Conservation (phyloP, 64 coral and sea anemone species). For the Anthopleura sola region DNA sequence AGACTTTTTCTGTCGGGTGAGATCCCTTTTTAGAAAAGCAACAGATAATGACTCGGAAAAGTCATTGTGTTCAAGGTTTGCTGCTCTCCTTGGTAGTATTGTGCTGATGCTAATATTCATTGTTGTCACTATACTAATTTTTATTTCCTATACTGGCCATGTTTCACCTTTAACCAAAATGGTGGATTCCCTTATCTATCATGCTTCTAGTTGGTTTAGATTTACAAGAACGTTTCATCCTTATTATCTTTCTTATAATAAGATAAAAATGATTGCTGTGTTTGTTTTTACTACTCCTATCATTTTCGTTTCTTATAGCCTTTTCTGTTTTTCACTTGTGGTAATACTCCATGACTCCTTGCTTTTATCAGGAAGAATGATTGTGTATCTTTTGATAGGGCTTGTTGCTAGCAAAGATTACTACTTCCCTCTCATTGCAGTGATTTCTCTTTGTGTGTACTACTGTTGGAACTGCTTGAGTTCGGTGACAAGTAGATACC, state of each 20-base stretch:
- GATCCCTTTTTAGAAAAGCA: background rate
- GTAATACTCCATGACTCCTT: too few relatives aligned
- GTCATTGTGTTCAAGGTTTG: background rate
- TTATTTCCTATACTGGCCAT: background rate
- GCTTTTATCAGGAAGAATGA: background rate
- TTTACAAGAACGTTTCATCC: too few relatives aligned
- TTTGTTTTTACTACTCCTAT: too few relatives aligned
- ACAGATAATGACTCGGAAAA: background rate
- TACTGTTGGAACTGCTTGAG: background rate
- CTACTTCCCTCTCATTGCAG: background rate
- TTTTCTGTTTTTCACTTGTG: too few relatives aligned
- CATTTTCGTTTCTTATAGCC: too few relatives aligned
- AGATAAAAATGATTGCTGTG: too few relatives aligned
- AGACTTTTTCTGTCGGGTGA: background rate
- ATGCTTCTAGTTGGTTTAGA: background rate
- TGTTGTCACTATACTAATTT: background rate
- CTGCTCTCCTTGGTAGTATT: background rate
- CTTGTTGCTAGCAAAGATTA: slow-evolving; percentile 6
- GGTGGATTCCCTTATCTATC: background rate
- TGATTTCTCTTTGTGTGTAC: background rate
- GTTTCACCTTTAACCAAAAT: background rate
- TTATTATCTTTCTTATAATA: background rate
- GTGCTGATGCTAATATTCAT: background rate
- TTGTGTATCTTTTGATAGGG: background rate
- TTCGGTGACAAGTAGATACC: background rate